Evolutionary conservation across 2,888 invertebrate genomes (phyloP).

Genomic region (Caenorhabditis japonica): DNA sequence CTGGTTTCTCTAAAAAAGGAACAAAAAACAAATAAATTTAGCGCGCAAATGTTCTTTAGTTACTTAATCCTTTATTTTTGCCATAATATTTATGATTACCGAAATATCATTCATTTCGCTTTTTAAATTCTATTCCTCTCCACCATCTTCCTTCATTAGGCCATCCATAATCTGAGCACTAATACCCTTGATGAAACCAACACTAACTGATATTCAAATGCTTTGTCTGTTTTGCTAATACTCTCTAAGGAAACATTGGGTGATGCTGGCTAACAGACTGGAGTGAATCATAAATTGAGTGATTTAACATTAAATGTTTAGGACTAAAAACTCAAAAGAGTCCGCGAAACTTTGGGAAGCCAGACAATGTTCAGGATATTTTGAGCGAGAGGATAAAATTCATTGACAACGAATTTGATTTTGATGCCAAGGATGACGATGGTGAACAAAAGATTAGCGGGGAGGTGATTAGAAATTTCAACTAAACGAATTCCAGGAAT

Average conservation of each 20-base stretch:
- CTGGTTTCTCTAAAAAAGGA: no score
- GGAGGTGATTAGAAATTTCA: background rate
- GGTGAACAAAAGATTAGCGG: no score
- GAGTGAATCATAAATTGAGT: background rate
- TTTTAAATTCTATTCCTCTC: background rate
- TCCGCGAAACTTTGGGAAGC: conserved; percentile 31
- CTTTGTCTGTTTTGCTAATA: conserved; percentile 27
- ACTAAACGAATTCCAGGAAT: conserved; percentile 35
- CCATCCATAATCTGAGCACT: conserved; percentile 27
- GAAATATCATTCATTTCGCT: conserved; percentile 9
- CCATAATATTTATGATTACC: background rate
- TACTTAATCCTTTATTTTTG: conserved; percentile 23
- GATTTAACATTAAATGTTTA: conserved; percentile 16
- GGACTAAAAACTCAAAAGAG: conserved; percentile 47
- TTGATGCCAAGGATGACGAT: conserved; percentile 47
- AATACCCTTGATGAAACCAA: conserved; percentile 14
- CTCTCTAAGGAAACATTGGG: background rate
- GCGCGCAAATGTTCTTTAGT: conserved; percentile 23
- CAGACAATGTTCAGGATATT: conserved; percentile 51
- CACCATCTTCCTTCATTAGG: background rate
- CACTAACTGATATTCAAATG: conserved; percentile 36
- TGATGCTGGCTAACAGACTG: background rate
- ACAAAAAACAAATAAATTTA: background rate
- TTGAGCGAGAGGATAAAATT: conserved; percentile 52
- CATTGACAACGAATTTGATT: conserved; percentile 52